Base-by-base conservation (phyloP, 2,113 vertebrate species). In the Muscicapa adusta region DNA sequence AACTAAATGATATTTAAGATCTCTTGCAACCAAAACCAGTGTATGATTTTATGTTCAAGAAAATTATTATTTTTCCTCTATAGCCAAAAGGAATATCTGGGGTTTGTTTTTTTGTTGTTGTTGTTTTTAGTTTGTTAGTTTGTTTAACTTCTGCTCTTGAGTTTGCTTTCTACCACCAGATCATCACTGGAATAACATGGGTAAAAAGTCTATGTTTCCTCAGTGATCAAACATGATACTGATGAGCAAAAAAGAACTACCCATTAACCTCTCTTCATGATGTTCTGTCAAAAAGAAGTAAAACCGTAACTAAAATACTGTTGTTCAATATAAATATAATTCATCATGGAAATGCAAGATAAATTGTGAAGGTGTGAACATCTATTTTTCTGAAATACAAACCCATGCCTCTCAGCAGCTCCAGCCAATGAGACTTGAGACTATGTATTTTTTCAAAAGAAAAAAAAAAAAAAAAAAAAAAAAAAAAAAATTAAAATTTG, bases 21-120 rank as follows among this genome's bases (percentile, higher is more conserved):
- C 12, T 25, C 26, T 66, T 80, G 18, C 26, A 58, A 11, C 5
- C 0, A 0, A 58, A n/a, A 51, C 36, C 24, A 12, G 2, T 4
- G 7, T 9, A 43, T 38, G 10, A 24, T 58, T 65, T 54, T 57
- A 6, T 33, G 5, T n/a, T 88, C 14, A 62, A 38, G 36, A 82
- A 56, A 85, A 68, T 18, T 1, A 12, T 33, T 33, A 2, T 23
- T 72, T 67, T 71, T 33, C 12, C 23, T 72, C 18, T 60, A 6
- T 10, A 92, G 8, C 2, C 7, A 48, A 53, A 87, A 38, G 3
- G 2, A 61, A n/a, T 6, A 4, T 36, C 8, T 74, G 8, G 5
- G 8, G 3, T 18, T 33, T 48, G 18, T 2, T 2, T 29, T 57
- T n/a, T n/a, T n/a, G n/a, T n/a, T n/a, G n/a, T n/a, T n/a, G n/a